phyloP scores from a whole-genome alignment of 2,113 vertebrate species.

The Lota lota region DNA sequence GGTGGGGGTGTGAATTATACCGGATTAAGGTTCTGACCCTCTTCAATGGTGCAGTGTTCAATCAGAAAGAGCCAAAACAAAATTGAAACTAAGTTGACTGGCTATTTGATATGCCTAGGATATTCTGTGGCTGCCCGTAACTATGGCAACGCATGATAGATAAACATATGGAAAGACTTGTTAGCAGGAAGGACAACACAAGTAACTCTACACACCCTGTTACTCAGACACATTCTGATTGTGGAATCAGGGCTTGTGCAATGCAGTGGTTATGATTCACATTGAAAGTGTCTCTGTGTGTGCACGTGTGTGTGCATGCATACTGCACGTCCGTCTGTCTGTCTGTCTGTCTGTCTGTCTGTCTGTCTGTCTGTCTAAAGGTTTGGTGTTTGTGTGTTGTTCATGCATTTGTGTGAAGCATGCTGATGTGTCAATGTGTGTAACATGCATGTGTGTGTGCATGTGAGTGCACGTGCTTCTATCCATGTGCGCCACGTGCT shows the following conservation, averaged over 20 bases:
- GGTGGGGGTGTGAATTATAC: constrained; percentile 16
- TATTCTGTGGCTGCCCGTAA: constrained; percentile 22
- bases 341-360: no score
- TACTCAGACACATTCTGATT: no score
- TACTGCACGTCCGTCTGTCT: no score
- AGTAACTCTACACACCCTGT: constrained; percentile 36
- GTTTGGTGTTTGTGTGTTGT: constrained; percentile 17
- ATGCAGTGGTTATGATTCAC: no score
- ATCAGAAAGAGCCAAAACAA: constrained; percentile 17
- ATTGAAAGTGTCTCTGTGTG: no score
- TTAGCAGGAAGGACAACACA: constrained; percentile 37
- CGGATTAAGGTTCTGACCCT: constrained; percentile 37
- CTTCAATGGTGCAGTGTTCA: constrained; percentile 11
- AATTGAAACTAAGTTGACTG: constrained; percentile 38
- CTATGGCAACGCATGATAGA: constrained; percentile 22
- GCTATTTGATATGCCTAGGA: constrained; percentile 23
- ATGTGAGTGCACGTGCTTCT: constrained; percentile 10
- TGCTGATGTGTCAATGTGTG: no score
- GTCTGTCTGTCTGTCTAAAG: no score
- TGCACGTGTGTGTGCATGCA: no score
- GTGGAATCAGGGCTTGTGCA: no score
- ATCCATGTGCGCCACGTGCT: no score
- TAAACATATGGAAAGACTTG: constrained; percentile 35
- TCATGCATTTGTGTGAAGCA: constrained; percentile 1
- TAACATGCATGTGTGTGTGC: neutral